Base-by-base conservation (phyloP, 1,140 invertebrate genomes). In the Brachionus rubens region DNA sequence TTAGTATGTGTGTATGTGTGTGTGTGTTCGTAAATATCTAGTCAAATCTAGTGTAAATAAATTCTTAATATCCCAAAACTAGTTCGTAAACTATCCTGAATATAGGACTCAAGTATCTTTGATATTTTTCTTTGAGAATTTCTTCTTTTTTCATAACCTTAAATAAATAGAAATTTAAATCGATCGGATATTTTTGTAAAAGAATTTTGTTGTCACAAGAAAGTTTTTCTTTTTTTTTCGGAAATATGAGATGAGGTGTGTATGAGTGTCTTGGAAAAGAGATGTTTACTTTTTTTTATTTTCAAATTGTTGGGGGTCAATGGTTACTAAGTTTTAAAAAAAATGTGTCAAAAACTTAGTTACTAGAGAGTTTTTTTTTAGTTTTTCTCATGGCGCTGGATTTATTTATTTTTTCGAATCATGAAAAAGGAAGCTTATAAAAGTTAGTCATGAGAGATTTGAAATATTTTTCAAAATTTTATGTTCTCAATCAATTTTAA, bases 151-250 rank as follows among this genome's bases (percentile, higher is more conserved):
- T 24, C 24, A 65, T 65, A 65, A 65, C 36, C 59, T 65, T 65
- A 65, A 65, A 65, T 65, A 65, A 65, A 65, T 65, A 65, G 59
- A 43, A 46, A 43, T 65, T 65, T 65, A 21, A 65, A 65, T 65
- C 40, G 40, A 65, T 65, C 59, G 59, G 41, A 65, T 46, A 28
- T 46, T 41, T 65, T 46, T 12, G 6, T 43, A 65, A 46, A 26
- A 19, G 40, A 65, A 43, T 19, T 41, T 7, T 28, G n/a, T n/a
- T n/a, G n/a, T n/a, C n/a, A n/a, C n/a, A n/a, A n/a, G n/a, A 43
- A 65, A 21, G 43, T 24, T 65, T 43, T 46, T 41, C n/a, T 65
- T 41, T 41, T 30, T 14, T 16, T 43, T 65, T 43, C 59, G 59
- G 59, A 65, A 65, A 65, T 65, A 24, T 28, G 59, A 65, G 41